Percentiles rank a stretch among this genome's conserved stretches.
These are phyloP conservation scores for Drosophila nasuta DNA, from an alignment of 1,140 invertebrate species.

Conservation along the genomic window DNA sequence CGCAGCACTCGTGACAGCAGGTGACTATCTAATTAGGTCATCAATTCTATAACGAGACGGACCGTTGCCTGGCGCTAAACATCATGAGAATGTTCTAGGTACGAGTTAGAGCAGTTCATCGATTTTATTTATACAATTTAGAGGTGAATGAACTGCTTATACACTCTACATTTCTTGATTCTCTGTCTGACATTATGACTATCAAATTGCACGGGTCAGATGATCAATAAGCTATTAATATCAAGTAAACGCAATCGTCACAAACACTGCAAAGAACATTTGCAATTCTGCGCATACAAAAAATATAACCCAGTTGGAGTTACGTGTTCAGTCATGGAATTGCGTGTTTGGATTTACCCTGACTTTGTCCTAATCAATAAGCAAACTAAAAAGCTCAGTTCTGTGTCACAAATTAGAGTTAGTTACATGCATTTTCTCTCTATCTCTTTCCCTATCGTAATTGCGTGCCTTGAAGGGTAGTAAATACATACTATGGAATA, in stretches of 20 bases:
- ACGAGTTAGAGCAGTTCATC: not conserved
- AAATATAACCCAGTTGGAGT: too few relatives aligned
- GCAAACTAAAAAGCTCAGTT: constrained; percentile 1
- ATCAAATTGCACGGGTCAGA: not conserved
- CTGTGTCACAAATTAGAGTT: constrained; percentile 1
- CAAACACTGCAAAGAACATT: not conserved
- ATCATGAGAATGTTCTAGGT: not conserved
- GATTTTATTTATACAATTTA: constrained; percentile 13
- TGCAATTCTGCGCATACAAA: not conserved
- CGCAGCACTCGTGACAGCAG: constrained; percentile 46
- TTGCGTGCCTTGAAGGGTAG: not conserved
- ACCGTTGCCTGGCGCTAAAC: constrained; percentile 2
- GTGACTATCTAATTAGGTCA: constrained; percentile 63
- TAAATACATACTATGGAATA: not conserved
- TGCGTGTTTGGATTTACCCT: constrained; percentile 17
- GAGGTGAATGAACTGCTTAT: constrained; percentile 6
- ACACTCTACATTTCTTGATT: not conserved
- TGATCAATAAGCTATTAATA: not conserved
- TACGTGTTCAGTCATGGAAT: not conserved
- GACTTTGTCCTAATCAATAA: constrained; percentile 26
- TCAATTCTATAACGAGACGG: constrained; percentile 21
- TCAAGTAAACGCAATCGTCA: not conserved
- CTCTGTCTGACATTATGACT: not conserved
- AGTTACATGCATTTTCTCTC: not conserved
- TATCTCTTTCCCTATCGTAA: not conserved